phyloP scores from a whole-genome alignment of 1,140 invertebrate genomes.

The Nomia melanderi region DNA sequence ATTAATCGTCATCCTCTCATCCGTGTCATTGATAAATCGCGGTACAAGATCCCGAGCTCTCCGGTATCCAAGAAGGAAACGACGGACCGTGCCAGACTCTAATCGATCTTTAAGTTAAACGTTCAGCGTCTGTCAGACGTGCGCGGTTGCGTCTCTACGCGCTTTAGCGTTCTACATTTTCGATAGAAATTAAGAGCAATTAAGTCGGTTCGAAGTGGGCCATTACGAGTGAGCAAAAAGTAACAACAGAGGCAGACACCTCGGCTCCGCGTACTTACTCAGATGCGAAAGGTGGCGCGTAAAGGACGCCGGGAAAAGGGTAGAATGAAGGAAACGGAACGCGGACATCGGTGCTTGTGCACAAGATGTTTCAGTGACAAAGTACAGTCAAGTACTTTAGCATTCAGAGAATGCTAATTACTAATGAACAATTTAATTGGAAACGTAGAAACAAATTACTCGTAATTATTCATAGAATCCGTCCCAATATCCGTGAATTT shows the following conservation, averaged over 20 bases:
- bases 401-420: too few species aligned
- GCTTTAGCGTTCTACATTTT: constrained; percentile 43
- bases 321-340: constrained; percentile 17
- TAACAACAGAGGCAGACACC: background rate
- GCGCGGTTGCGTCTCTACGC: constrained; percentile 9
- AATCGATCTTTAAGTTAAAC: constrained; percentile 41
- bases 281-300: constrained; percentile 27
- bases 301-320: constrained; percentile 8
- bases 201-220: constrained; percentile 50
- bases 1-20: constrained; percentile 18
- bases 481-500: too few species aligned
- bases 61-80: background rate
- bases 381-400: too few species aligned
- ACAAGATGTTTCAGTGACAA: too few species aligned
- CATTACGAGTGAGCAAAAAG: constrained; percentile 23
- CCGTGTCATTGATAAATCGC: constrained; percentile 31
- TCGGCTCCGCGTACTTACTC: constrained; percentile 3
- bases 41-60: background rate
- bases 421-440: too few species aligned
- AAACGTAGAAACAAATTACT: too few species aligned
- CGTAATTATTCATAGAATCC: too few species aligned
- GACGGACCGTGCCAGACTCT: background rate
- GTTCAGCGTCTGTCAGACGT: constrained; percentile 37
- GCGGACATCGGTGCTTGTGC: background rate
- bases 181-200: constrained; percentile 59